These are phyloP conservation scores for Aphodius granarius DNA, from an alignment of 2,888 invertebrate genomes.

Conservation along the genomic window DNA sequence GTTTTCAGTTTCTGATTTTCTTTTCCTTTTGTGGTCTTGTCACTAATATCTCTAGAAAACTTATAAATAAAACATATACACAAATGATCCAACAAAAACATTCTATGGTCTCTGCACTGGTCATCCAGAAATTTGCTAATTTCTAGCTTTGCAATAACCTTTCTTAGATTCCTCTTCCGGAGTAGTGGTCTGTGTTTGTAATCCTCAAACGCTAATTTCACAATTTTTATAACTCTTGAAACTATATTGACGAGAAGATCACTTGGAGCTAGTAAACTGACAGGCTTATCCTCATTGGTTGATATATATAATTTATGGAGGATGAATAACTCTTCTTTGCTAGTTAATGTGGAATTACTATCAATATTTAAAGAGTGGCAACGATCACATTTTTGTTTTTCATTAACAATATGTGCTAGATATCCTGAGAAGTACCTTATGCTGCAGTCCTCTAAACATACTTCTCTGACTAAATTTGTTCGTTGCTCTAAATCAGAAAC, in stretches of 20 bases:
- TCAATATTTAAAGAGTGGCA: not conserved
- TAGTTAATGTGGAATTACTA: not conserved
- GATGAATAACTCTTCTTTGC: constrained; percentile 1
- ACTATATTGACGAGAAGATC: not conserved
- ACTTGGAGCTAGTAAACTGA: constrained; percentile 4
- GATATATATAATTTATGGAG: constrained; percentile 2
- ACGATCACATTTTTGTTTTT: not conserved
- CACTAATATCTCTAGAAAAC: too few species aligned
- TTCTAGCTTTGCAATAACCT: too few species aligned
- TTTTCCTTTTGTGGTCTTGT: too few species aligned
- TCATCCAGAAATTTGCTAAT: too few species aligned
- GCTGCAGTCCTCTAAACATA: constrained; percentile 1
- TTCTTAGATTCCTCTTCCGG: too few species aligned
- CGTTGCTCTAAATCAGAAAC: not conserved
- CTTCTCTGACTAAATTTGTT: not conserved
- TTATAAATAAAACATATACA: too few species aligned
- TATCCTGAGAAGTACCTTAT: constrained; percentile 18
- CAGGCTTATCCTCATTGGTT: not conserved
- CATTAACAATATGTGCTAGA: not conserved
- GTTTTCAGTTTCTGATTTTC: too few species aligned
- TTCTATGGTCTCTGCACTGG: too few species aligned
- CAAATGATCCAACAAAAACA: too few species aligned
- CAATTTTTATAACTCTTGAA: not conserved
- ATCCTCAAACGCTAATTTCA: not conserved
- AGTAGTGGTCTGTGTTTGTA: not conserved